phyloP scores from a whole-genome alignment of 2,797 vertebrate genomes.

The Anguilla pacifica region DNA sequence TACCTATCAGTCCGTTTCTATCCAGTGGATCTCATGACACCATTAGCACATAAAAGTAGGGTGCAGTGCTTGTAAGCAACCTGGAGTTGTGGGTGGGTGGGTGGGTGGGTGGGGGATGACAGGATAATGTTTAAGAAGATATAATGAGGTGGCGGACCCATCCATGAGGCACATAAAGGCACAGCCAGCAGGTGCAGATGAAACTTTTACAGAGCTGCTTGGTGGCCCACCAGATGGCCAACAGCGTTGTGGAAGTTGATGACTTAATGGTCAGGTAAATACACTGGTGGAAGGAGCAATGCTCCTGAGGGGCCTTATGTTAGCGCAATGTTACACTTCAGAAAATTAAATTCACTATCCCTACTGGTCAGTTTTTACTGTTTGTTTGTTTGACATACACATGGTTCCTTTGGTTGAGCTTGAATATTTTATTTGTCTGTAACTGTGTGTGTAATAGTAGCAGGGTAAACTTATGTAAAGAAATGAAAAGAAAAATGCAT shows the following conservation, averaged over 20 bases:
- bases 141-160: background rate
- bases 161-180: background rate
- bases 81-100: background rate
- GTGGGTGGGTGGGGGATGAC: background rate
- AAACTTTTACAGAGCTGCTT: constrained; percentile 17
- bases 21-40: background rate
- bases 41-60: constrained; percentile 16
- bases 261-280: background rate
- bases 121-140: background rate
- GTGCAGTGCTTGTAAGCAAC: background rate
- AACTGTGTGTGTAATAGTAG: background rate
- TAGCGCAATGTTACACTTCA: background rate
- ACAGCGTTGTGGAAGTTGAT: constrained; percentile 22
- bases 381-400: background rate
- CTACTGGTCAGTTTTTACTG: background rate
- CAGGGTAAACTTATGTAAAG: background rate
- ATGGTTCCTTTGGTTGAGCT: background rate
- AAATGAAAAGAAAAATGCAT: background rate
- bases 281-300: background rate
- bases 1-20: background rate
- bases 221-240: constrained; percentile 39
- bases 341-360: background rate
- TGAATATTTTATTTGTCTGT: background rate
- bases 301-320: background rate
- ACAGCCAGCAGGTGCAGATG: constrained; percentile 46